Base-by-base conservation (phyloP, 2,797 vertebrate genomes). In the Gallinago stenura region DNA sequence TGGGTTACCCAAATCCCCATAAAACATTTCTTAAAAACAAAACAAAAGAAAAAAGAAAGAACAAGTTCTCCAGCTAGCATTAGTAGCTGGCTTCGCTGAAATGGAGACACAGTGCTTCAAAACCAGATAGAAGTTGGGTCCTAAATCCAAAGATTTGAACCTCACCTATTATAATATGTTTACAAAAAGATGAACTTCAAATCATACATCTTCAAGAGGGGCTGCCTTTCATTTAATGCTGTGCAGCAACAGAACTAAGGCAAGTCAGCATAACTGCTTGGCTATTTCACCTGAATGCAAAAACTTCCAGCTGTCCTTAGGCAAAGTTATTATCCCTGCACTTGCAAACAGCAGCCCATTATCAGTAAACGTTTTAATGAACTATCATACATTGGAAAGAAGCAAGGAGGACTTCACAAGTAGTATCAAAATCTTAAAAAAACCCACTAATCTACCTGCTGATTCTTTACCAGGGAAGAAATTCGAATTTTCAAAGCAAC, bases 401-500 rank as follows among this genome's bases (percentile, higher is more conserved):
- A 26, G 30, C 33, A 68, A 7, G 18, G 35, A 88, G 71, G 50
- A 30, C 10, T 50, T 46, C 54, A 82, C 35, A 64, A 57, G 51
- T 30, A 62, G 39, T 50, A 80, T 62, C 33, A 30, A 87, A 83
- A 65, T 37, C 45, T 61, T 26, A 51, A 87, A 90, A 97, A 71
- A 10, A 39, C 12, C 39, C 1, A 5, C 48, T 2, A 14, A 26
- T n/a, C 14, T 75, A 87, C 50, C 28, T 72, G 68, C 73, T 84
- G 83, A 48, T 51, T 83, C 71, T 75, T 61, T 28, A 79, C 46
- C 61, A 94, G 22, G 56, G 87, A 96, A 96, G 56, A 95, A 91
- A 97, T 91, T 60, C 76, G 92, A 93, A 90, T 89, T 81, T 87
- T 91, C 82, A 51, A 83, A 97, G 80, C 70, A 91, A 97, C 97